These are phyloP conservation scores for Lagopus muta DNA, from an alignment of 2,113 vertebrate species.

Conservation along the genomic window DNA sequence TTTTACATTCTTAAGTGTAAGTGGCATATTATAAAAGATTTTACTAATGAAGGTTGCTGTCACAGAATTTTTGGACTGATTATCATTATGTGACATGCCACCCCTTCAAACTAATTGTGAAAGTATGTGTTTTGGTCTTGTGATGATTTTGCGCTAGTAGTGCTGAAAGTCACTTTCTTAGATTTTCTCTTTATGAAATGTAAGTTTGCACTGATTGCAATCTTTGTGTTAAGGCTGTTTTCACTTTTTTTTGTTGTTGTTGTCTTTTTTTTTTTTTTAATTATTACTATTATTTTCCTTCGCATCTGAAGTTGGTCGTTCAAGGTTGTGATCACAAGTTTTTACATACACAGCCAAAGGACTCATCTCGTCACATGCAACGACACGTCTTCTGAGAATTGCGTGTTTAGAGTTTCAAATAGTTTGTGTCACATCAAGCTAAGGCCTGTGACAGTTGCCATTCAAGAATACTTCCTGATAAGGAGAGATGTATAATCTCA, in stretches of 20 bases:
- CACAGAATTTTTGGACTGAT: slow-evolving; percentile 49
- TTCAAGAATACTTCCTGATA: slow-evolving; percentile 62
- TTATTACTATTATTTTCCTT: too few relatives aligned
- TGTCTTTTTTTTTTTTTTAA: neutral
- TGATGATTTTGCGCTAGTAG: slow-evolving; percentile 18
- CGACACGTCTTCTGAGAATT: slow-evolving; percentile 28
- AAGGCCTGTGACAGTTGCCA: slow-evolving; percentile 66
- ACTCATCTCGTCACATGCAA: neutral
- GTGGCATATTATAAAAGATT: slow-evolving; percentile 25
- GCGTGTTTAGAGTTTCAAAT: slow-evolving; percentile 32
- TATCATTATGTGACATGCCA: slow-evolving; percentile 45
- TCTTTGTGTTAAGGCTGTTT: slow-evolving; percentile 21
- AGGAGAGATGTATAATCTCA: slow-evolving; percentile 34
- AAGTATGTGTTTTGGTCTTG: neutral
- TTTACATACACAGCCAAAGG: neutral
- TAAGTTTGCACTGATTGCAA: slow-evolving; percentile 39
- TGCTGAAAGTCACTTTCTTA: slow-evolving; percentile 68
- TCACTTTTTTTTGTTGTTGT: neutral
- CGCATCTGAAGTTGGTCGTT: neutral
- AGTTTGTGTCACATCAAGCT: slow-evolving; percentile 29
- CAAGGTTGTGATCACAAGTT: neutral
- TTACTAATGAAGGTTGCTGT: slow-evolving; percentile 61
- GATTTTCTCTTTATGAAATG: slow-evolving; percentile 55
- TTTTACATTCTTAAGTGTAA: slow-evolving; percentile 53
- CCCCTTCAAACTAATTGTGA: slow-evolving; percentile 50